Evolutionary conservation across 23 tunicate species (phyloP), one percentile per base, ranked within the genome.

Genomic region (Trididemnum clinides): DNA sequence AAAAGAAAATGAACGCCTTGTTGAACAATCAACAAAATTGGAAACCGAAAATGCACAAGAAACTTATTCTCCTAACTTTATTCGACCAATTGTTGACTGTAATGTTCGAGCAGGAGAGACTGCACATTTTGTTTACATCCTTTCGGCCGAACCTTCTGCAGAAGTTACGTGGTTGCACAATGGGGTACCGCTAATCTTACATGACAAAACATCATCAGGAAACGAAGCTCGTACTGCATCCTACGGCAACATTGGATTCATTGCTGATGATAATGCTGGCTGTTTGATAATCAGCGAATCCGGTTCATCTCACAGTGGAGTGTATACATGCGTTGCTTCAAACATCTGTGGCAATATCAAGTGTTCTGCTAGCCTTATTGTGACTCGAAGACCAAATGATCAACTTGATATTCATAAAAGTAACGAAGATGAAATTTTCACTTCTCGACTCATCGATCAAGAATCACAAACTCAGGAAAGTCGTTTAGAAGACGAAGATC

Each of bases 311-410:
- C 85, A 91, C 72, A 84, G 88, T 34, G 99, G 99, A 74, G 80
- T 90, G 33, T 96, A 91, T 87, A 78, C 90, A 7, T 85, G 92
- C 74, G 58, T 96, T 33, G 99, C 99, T 33, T 89, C 91, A 49
- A 96, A 96, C 79, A 85, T 77, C 0, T 78, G 78, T 30, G 99
- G 99, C 27, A 94, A 94, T 80, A 81, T 87, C 19, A 87, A 94
- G 51, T 89, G 90, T 49, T 49, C 88, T 0, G 98, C 98, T 6
- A 81, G 37, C 28, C 57, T 94, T 57, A 26, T 89, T 31, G 91
- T 94, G 1, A 44, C 21, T 0, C 19, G 38, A 33, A n/a, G n/a
- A n/a, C n/a, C n/a, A n/a, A n/a, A n/a, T n/a, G n/a, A n/a, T n/a
- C n/a, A n/a, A n/a, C n/a, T n/a, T n/a, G 15, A 5, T 12, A 5